Evolutionary conservation across 2,888 invertebrate species (phyloP).

Genomic region (Ganaspis brasiliensis): DNA sequence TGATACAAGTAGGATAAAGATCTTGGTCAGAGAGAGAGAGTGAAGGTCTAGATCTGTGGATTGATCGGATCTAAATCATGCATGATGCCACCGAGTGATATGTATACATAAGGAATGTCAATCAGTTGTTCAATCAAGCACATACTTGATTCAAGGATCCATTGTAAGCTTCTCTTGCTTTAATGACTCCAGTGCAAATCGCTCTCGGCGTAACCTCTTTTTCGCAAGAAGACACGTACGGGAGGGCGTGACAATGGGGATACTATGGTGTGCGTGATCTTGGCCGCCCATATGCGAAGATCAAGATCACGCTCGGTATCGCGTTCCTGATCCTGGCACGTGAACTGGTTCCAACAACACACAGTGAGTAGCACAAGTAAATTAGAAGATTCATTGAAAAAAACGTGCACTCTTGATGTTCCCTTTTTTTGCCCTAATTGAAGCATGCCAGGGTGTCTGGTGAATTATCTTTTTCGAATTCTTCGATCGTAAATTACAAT

Average conservation of each 20-base stretch:
- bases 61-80: slow-evolving; percentile 33
- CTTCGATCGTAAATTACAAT: too few relatives aligned
- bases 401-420: slow-evolving; percentile 36
- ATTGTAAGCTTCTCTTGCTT: slow-evolving; percentile 29
- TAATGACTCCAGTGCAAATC: slow-evolving; percentile 34
- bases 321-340: slow-evolving; percentile 66
- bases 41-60: slow-evolving; percentile 2
- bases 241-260: slow-evolving; percentile 26
- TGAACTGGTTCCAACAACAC: slow-evolving; percentile 75
- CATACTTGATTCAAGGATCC: slow-evolving; percentile 17
- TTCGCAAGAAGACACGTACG: slow-evolving; percentile 28
- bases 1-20: slow-evolving; percentile 24
- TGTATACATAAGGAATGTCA: slow-evolving; percentile 30
- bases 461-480: too few relatives aligned
- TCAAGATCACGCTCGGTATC: slow-evolving; percentile 70
- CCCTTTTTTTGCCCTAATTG: too few relatives aligned
- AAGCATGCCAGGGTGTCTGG: too few relatives aligned
- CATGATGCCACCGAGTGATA: slow-evolving; percentile 31
- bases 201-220: slow-evolving; percentile 35
- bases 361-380: slow-evolving; percentile 49
- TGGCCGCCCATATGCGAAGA: slow-evolving; percentile 65
- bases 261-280: slow-evolving; percentile 21
- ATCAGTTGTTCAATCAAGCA: slow-evolving; percentile 30
- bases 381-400: slow-evolving; percentile 68
- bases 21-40: slow-evolving; percentile 12